Evolutionary conservation across 2,113 vertebrate genomes (phyloP), one percentile per base, ranked within the genome.

Genomic region (Acrocephalus arundinaceus): DNA sequence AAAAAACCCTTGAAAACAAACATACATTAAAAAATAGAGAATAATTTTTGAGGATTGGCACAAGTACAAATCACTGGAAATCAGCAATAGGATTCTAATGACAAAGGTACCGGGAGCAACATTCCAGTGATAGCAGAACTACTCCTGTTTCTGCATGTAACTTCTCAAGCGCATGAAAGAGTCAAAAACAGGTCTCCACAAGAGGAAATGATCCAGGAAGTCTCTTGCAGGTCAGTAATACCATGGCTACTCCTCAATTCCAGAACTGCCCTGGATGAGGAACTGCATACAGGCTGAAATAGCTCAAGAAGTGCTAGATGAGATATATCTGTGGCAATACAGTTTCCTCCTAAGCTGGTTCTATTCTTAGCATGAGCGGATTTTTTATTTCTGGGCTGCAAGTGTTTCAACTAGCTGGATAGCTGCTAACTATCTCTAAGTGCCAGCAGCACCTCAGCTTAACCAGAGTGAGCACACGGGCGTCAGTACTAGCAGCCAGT

Each of bases 321-420:
- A 92, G 72, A 81, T 61, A 20, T 57, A 57, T 94, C 68, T 84
- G 31, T n/a, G 72, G 83, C 68, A 78, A 59, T 45, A 46, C 49
- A 13, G 27, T 70, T 94, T 92, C 68, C 73, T 92, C 24, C 68
- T 63, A 86, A 86, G 59, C 52, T 52, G 76, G 39, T 86, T 97
- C 89, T 80, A 87, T 92, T 95, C 94, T 92, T 95, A 89, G 91
- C 86, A 87, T 4, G 57, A 93, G 87, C 83, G 96, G 93, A 96
- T 95, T 94, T 96, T 94, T 95, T 90, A 58, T 77, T 95, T 87
- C 84, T 90, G 73, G 61, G 35, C 57, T 93, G 61, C 39, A 73
- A 96, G 85, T 63, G 72, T 86, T 92, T 95, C 83, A 95, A 90
- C 96, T 57, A 94, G 70, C 68, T 94, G 61, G 92, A 67, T 83